phyloP scores from a whole-genome alignment of 2,888 invertebrate genomes.

The Azorinus chamasolen region DNA sequence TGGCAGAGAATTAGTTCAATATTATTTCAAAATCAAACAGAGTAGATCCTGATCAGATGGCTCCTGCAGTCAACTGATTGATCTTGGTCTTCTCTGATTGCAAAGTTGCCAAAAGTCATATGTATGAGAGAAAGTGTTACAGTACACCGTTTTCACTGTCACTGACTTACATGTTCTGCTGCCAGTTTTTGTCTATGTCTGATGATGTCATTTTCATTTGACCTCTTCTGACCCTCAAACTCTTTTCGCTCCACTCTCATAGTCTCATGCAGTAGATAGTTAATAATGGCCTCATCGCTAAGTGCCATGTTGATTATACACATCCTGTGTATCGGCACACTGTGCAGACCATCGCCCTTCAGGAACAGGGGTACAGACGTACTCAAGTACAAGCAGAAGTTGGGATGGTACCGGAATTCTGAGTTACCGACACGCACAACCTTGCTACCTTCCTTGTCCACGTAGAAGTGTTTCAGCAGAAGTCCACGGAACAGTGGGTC shows the following conservation, averaged over 20 bases:
- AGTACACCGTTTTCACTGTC: too few relatives aligned
- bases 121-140: too few relatives aligned
- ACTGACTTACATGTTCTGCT: constrained; percentile 81
- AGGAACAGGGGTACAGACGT: constrained; percentile 82
- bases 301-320: constrained; percentile 78
- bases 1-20: too few relatives aligned
- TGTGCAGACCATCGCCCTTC: constrained; percentile 80
- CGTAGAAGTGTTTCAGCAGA: constrained; percentile 80
- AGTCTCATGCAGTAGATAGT: constrained; percentile 81
- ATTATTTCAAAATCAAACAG: too few relatives aligned
- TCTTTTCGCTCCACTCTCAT: constrained; percentile 84
- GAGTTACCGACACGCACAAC: constrained; percentile 78
- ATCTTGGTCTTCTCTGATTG: too few relatives aligned
- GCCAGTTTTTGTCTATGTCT: constrained; percentile 81
- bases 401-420: constrained; percentile 78
- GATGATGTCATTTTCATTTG: constrained; percentile 84
- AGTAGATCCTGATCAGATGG: too few relatives aligned
- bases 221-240: constrained; percentile 83
- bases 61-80: too few relatives aligned
- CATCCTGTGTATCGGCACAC: constrained; percentile 77
- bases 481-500: constrained; percentile 79
- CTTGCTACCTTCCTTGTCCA: constrained; percentile 79
- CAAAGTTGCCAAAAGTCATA: too few relatives aligned
- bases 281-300: constrained; percentile 84
- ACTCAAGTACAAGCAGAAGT: constrained; percentile 84